Conservation (phyloP, 2,113 vertebrate species). For the Alligator mississippiensis region DNA sequence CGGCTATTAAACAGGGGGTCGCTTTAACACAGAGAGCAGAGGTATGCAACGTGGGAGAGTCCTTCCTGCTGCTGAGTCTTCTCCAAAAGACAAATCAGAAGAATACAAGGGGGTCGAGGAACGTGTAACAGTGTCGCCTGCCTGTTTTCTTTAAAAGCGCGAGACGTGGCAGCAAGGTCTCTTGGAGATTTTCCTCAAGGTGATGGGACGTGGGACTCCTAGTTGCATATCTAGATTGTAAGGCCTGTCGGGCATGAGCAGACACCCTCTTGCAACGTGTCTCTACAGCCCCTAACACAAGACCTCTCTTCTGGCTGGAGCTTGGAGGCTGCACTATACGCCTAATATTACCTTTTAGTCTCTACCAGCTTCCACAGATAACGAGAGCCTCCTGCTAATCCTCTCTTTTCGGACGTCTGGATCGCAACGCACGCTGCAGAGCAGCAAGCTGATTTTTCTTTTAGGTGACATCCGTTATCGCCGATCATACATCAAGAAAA, state of each 20-base stretch:
- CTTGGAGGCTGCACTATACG: background rate
- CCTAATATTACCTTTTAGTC: background rate
- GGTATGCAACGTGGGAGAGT: background rate
- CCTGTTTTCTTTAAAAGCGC: background rate
- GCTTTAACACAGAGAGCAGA: background rate
- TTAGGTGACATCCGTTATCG: conserved; percentile 1
- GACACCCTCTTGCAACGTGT: background rate
- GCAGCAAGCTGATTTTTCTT: background rate
- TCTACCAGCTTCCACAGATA: conserved; percentile 26
- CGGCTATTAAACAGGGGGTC: background rate
- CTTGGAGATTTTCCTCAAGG: background rate
- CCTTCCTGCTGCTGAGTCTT: background rate
- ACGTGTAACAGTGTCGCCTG: background rate
- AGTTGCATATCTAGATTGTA: background rate
- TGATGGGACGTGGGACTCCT: background rate
- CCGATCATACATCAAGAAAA: background rate
- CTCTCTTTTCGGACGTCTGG: accelerated
- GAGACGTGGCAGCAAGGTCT: background rate
- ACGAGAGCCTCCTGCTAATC: background rate
- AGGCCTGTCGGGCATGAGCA: background rate
- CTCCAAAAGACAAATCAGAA: background rate
- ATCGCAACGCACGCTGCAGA: background rate
- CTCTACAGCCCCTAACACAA: background rate
- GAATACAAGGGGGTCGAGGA: background rate
- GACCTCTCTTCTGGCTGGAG: background rate